A percentile compares a stretch with the other conserved stretches of the same genome.
These are phyloP conservation scores for Cephalopachus bancanus DNA, from an alignment of 2,797 vertebrate species.

Conservation along the genomic window DNA sequence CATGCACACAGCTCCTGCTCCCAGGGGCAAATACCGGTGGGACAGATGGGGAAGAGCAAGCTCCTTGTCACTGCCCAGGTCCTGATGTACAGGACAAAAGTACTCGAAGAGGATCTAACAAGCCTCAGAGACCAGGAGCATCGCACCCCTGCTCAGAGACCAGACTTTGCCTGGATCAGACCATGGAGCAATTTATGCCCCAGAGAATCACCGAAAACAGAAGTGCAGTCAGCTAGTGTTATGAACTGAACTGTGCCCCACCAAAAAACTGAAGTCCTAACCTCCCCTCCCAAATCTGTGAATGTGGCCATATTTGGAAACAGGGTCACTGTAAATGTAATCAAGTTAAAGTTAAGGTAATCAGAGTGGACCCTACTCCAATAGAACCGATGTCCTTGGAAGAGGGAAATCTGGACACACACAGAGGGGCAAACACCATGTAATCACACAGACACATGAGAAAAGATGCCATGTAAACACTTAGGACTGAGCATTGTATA, in stretches of 20 bases:
- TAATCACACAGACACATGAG: neutral
- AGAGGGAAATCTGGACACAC: neutral
- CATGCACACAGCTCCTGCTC: neutral
- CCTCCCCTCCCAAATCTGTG: neutral
- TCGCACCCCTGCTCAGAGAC: neutral
- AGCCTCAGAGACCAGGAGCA: neutral
- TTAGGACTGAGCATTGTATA: neutral
- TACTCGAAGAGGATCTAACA: neutral
- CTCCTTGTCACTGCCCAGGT: neutral
- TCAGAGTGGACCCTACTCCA: neutral
- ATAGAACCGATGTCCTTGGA: neutral
- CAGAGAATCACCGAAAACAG: neutral
- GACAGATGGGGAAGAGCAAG: neutral
- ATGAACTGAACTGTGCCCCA: neutral
- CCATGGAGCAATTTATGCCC: neutral
- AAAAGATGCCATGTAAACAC: neutral
- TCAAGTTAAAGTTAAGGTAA: neutral
- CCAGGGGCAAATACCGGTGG: neutral
- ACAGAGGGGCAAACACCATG: neutral
- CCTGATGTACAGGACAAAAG: neutral
- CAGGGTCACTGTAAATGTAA: neutral
- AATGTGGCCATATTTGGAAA: neutral
- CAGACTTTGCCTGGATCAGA: neutral
- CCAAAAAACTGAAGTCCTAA: neutral
- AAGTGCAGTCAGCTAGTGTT: neutral